These are phyloP conservation scores for Euleptes europaea DNA, from an alignment of 2,113 vertebrate genomes.

Conservation along the genomic window DNA sequence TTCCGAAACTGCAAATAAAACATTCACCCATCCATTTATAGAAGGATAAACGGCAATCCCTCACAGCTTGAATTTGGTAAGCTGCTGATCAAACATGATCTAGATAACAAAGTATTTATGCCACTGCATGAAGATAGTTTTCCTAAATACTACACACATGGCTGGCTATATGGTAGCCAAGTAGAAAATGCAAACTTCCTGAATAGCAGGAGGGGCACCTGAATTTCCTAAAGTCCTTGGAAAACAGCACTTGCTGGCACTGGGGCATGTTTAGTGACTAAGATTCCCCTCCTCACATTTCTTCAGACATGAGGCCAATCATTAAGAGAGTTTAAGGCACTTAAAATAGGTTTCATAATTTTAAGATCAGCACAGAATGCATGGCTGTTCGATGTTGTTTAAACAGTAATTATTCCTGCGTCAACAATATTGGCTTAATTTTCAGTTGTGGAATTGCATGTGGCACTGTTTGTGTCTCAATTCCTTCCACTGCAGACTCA, in stretches of 20 bases:
- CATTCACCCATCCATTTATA: constrained; percentile 5
- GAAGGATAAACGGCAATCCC: constrained; percentile 9
- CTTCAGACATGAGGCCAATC: constrained; percentile 68
- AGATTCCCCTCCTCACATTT: constrained; percentile 56
- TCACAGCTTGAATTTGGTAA: not conserved
- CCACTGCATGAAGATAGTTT: not conserved
- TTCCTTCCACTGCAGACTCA: constrained; percentile 40
- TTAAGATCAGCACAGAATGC: constrained; percentile 32
- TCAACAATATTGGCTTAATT: constrained; percentile 36
- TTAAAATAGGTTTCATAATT: constrained; percentile 67
- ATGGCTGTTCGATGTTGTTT: constrained; percentile 18
- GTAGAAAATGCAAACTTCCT: constrained; percentile 44
- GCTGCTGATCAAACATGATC: not conserved
- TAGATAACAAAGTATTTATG: constrained; percentile 23
- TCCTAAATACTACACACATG: not conserved
- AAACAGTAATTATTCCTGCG: constrained; percentile 47
- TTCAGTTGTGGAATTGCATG: constrained; percentile 38
- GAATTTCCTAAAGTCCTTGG: constrained; percentile 61
- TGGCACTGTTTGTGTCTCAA: constrained; percentile 32
- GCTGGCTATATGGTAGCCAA: not conserved
- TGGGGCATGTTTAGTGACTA: constrained; percentile 62
- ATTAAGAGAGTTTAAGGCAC: constrained; percentile 78
- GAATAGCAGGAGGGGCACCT: constrained; percentile 51
- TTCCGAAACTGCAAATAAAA: not conserved
- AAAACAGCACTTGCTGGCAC: constrained; percentile 66